Percentiles rank a stretch among this genome's conserved stretches.
phyloP scores from a whole-genome alignment of 2,888 invertebrate species.

The Chrysotoxum bicinctum region DNA sequence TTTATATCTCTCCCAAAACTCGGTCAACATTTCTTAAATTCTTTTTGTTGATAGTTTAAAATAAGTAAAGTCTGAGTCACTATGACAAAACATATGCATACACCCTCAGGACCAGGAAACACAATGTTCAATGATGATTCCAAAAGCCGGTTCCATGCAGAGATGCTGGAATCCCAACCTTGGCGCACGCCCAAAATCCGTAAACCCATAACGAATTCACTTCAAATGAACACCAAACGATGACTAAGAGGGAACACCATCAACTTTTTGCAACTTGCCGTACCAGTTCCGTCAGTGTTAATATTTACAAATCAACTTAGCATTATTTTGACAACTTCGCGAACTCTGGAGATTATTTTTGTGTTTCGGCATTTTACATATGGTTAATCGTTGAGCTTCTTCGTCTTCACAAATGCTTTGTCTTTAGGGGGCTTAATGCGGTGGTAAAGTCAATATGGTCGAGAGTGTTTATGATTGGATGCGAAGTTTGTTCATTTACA shows the following conservation, averaged over 20 bases:
- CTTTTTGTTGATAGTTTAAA: background rate
- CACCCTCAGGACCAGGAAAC: conserved; percentile 18
- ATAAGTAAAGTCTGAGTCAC: conserved; percentile 21
- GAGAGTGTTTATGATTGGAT: background rate
- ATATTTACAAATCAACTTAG: conserved; percentile 49
- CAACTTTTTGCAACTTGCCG: background rate
- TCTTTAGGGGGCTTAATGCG: background rate
- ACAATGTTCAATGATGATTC: background rate
- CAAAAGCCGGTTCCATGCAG: conserved; percentile 16
- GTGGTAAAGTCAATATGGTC: background rate
- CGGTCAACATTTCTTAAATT: conserved; percentile 18
- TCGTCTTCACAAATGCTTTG: background rate
- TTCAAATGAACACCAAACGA: conserved; percentile 23
- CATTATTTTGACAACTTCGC: conserved; percentile 57
- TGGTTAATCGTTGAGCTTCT: background rate
- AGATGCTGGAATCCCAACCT: conserved; percentile 8
- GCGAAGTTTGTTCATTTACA: background rate
- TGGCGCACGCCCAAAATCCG: conserved; percentile 20
- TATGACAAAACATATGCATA: background rate
- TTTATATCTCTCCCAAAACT: background rate
- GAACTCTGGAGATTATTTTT: conserved; percentile 47
- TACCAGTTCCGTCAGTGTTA: conserved; percentile 20
- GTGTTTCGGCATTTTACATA: background rate
- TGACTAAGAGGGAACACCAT: conserved; percentile 12
- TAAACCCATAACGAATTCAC: background rate